Evolutionary conservation across 2,888 invertebrate genomes (phyloP).

Genomic region (Cyrtodaria siliqua): DNA sequence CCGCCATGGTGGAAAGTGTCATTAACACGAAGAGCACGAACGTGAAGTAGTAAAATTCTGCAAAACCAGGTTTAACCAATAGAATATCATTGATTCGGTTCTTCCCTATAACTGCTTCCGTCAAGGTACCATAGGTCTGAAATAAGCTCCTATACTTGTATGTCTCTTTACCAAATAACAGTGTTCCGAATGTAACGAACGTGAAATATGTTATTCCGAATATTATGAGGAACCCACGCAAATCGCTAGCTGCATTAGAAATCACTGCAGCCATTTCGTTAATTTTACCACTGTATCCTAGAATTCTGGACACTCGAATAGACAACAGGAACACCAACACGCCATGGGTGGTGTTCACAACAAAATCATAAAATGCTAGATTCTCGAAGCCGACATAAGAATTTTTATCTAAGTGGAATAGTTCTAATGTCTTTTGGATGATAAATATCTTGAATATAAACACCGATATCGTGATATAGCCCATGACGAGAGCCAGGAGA

Average conservation of each 20-base stretch:
- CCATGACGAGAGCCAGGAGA: conserved; percentile 81
- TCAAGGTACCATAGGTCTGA: conserved; percentile 82
- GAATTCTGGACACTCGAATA: conserved; percentile 72
- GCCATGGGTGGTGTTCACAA: conserved; percentile 68
- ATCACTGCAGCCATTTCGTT: conserved; percentile 86
- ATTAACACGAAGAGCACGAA: conserved; percentile 73
- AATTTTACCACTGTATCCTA: too few relatives aligned
- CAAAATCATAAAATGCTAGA: conserved; percentile 85
- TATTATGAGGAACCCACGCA: conserved; percentile 85
- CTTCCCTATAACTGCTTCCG: conserved; percentile 79
- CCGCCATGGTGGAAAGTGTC: conserved; percentile 74
- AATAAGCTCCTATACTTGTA: conserved; percentile 81
- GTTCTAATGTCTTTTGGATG: conserved; percentile 53
- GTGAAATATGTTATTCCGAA: too few relatives aligned
- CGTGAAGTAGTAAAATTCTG: too few relatives aligned
- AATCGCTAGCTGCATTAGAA: conserved; percentile 81
- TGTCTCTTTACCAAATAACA: too few relatives aligned
- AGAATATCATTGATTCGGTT: conserved; percentile 69
- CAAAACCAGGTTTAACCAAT: conserved; percentile 61
- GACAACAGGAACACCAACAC: conserved; percentile 70
- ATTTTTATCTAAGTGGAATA: conserved; percentile 66
- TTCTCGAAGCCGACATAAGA: conserved; percentile 82
- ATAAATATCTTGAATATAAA: conserved; percentile 75
- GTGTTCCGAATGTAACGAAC: conserved; percentile 81
- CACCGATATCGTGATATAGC: conserved; percentile 78